Base-by-base conservation (phyloP, 37 sponge, comb jelly and placozoan genomes). In the Amphimedon queenslandica region DNA sequence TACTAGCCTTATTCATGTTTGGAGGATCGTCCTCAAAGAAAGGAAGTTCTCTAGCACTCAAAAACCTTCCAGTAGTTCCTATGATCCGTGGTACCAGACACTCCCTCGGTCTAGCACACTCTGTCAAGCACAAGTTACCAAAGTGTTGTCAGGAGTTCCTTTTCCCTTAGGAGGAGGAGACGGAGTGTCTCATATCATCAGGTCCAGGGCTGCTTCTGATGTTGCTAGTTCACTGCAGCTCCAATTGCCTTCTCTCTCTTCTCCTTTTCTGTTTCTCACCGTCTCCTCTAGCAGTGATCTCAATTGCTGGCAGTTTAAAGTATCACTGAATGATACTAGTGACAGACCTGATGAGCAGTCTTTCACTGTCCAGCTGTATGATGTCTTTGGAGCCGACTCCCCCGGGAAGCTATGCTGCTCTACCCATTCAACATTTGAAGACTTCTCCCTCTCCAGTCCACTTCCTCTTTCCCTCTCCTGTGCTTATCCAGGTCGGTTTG, bases 181-280 rank as follows among this genome's bases (percentile, higher is more conserved):
- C 51, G 28, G 70, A 27, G 84, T 88, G 20, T n/a, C 24, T n/a
- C 28, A 60, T 60, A n/a, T 60, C 61, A 40, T 70, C 3, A 51
- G 58, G 2, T 71, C 65, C 0, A 24, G 58, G 13, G 81, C 90
- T 28, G 71, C 82, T 6, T 80, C 78, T 64, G 93, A 88, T 56
- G 63, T 79, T 0, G 21, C 80, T 28, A 82, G 72, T 47, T 82
- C 92, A 0, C 57, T 77, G 28, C 80, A 87, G 32, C 67, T 84
- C 67, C 81, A 87, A 31, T 63, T 79, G 36, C 67, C 78, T 1
- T 71, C 80, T 1, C 60, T 72, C 24, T 92, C 83, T 18, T 40
- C 96, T 42, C 87, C 93, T 21, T 93, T 70, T 38, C 85, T 93
- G 37, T 84, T 96, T 76, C 58, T 74, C 18, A 90, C 88, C 5